Evolutionary conservation across 2,888 invertebrate species (phyloP).

Genomic region (Syrphus vitripennis): DNA sequence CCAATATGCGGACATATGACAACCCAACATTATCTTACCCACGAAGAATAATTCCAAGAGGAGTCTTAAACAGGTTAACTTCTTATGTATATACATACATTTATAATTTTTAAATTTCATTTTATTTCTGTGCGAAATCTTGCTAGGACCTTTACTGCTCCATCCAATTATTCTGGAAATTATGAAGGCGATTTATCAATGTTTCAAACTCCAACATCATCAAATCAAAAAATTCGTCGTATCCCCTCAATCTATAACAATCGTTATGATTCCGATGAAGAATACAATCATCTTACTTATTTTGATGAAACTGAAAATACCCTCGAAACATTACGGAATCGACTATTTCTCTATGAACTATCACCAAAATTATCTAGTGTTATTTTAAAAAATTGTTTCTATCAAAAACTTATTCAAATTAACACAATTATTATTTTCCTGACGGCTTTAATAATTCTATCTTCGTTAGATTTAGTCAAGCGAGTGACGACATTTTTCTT

Average conservation of each 20-base stretch:
- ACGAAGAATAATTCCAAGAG: not conserved
- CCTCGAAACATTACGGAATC: constrained; percentile 4
- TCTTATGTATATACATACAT: not conserved
- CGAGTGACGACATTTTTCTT: not conserved
- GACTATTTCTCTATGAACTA: constrained; percentile 36
- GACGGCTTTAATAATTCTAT: constrained; percentile 5
- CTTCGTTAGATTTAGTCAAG: not conserved
- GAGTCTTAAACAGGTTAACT: not conserved
- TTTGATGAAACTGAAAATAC: not conserved
- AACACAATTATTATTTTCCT: constrained; percentile 32
- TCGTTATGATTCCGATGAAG: not conserved
- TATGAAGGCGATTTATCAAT: not conserved
- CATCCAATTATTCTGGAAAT: not conserved
- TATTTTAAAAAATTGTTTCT: constrained; percentile 34
- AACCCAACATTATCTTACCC: not conserved
- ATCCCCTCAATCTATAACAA: not conserved
- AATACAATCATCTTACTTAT: not conserved
- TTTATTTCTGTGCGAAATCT: not conserved
- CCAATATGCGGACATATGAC: not conserved
- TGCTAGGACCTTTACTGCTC: not conserved
- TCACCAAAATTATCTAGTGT: constrained; percentile 22
- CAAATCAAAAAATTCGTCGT: not conserved
- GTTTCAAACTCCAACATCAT: not conserved
- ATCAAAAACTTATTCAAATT: constrained; percentile 37
- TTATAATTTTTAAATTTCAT: not conserved